Percentiles rank a stretch among this genome's conserved stretches.
phyloP scores from a whole-genome alignment of 2,888 invertebrate genomes.

The Cephalotes varians region DNA sequence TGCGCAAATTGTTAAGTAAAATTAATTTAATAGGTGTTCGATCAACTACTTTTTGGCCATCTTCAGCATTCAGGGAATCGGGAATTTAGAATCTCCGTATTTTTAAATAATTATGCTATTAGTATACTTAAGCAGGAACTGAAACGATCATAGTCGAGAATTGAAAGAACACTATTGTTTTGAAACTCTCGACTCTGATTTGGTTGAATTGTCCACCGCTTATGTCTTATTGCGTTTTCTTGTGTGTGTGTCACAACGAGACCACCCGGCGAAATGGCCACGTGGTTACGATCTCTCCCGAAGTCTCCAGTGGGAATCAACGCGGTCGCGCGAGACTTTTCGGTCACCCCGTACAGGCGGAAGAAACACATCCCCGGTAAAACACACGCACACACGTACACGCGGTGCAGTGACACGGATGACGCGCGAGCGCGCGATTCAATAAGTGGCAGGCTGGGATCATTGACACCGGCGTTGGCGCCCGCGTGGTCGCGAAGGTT shows the following conservation, averaged over 20 bases:
- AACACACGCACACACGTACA: background rate
- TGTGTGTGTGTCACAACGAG: background rate
- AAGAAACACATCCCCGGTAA: slow-evolving; percentile 24
- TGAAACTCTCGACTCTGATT: background rate
- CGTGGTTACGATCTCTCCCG: background rate
- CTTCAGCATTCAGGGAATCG: too few relatives aligned
- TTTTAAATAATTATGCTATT: too few relatives aligned
- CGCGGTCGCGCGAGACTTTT: background rate
- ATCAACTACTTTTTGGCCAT: too few relatives aligned
- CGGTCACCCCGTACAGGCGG: slow-evolving; percentile 32
- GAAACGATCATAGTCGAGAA: too few relatives aligned
- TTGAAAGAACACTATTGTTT: background rate
- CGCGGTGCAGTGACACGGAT: slow-evolving; percentile 10
- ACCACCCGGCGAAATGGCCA: background rate
- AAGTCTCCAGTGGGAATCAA: too few relatives aligned
- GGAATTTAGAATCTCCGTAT: too few relatives aligned
- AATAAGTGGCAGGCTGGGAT: slow-evolving; percentile 78
- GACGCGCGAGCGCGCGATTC: slow-evolving; percentile 72
- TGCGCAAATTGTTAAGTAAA: too few relatives aligned
- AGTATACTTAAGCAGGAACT: too few relatives aligned
- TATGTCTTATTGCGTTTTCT: background rate
- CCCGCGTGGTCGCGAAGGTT: slow-evolving; percentile 54
- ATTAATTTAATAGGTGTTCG: too few relatives aligned
- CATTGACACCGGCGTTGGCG: slow-evolving; percentile 75
- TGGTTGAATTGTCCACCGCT: background rate